Base-by-base conservation (phyloP, 30 jellyfish, hydroid and myxozoan species). In the Rhopilema esculentum region DNA sequence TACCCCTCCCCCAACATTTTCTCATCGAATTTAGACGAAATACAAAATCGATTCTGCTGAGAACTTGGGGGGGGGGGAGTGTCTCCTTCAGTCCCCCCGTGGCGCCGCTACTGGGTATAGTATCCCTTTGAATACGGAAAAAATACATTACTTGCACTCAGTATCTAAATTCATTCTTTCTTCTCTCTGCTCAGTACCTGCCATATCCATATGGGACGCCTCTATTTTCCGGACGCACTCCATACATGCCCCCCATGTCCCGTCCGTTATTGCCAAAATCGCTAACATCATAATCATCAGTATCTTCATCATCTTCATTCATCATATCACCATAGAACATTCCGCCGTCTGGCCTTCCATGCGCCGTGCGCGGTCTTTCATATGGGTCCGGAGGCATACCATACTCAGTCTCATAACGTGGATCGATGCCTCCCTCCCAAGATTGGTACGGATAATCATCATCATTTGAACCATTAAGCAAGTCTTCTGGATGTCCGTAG, bases 401-500 rank as follows among this genome's bases (percentile, higher is more conserved):
- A 29, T 69, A 79, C 27, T 84, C 96, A 16, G 33, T 82, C 19
- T 72, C 88, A 32, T 77, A 88, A 26, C 68, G 82, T 48, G 93
- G 93, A 67, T 72, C 86, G 74, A 84, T 63, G 84, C 80, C 86
- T 65, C 96, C 91, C 50, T 79, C 96, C 96, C 96, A 88, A 23
- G 83, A 4, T 7, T 87, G 82, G 49, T 88, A 88, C 16, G 90
- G 90, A 40, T 77, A 88, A 22, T 79, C 96, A 0, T 81, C 96
- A 15, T 88, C 96, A 21, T 24, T 28, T 20, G 91, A 77, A n/a
- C 89, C 96, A 51, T 75, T 70, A 23, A 88, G 75, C 73, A 79
- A 69, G 80, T 93, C 98, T 69, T 92, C 98, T 17, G 98, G 98
- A 71, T 92, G 90, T 2, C 97, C 97, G 72, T 95, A 95, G 79